These are phyloP conservation scores for Lathamus discolor DNA, from an alignment of 2,113 vertebrate genomes.

Conservation along the genomic window DNA sequence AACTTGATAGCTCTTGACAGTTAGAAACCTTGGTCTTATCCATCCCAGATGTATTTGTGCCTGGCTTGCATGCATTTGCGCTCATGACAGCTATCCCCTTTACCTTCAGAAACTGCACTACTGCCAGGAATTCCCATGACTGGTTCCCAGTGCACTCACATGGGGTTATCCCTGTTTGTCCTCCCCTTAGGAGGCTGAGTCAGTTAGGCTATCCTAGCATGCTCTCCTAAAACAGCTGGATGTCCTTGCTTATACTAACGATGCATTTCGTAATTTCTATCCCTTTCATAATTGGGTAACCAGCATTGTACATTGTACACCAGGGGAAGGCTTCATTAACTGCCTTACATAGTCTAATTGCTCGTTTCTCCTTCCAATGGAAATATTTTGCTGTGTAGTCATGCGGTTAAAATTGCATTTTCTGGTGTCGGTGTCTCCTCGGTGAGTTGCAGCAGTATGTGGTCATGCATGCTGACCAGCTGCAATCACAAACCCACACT, in stretches of 20 bases:
- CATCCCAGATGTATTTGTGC: neutral
- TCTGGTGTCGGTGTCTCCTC: neutral
- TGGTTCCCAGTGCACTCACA: neutral
- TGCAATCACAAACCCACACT: neutral
- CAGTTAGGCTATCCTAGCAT: neutral
- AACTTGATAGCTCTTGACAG: neutral
- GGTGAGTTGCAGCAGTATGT: neutral
- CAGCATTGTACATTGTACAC: accelerated
- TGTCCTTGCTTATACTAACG: neutral
- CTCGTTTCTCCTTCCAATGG: neutral
- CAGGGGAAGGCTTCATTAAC: neutral
- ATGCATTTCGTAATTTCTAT: neutral
- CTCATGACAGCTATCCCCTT: neutral
- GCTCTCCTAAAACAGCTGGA: neutral
- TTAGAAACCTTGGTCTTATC: neutral
- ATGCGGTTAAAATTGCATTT: neutral
- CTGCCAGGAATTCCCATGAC: accelerated
- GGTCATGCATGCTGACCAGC: neutral
- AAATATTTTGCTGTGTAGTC: neutral
- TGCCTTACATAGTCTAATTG: neutral
- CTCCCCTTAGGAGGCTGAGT: neutral
- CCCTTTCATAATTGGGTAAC: neutral
- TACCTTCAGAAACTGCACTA: neutral
- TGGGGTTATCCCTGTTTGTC: neutral
- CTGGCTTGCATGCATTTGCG: accelerated